A percentile compares a stretch with the other conserved stretches of the same genome.
Conservation (phyloP, 1,140 invertebrate genomes). For the Geopemphigus sp. region DNA sequence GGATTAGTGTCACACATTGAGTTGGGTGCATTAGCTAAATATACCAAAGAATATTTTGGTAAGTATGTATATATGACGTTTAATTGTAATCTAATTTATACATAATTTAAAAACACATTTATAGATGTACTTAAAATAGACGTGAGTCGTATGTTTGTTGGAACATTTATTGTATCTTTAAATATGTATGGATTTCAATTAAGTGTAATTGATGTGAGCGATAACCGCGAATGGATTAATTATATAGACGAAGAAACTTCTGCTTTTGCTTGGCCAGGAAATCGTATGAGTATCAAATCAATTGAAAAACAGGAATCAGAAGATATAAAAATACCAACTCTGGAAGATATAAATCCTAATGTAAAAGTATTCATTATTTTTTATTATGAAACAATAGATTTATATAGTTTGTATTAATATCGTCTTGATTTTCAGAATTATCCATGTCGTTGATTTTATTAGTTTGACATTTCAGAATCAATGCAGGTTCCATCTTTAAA, state of each 20-base stretch:
- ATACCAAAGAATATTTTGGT: constrained; percentile 66
- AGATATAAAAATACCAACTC: constrained; percentile 11
- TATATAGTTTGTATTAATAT: too few species aligned
- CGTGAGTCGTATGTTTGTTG: constrained; percentile 67
- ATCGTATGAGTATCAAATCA: constrained; percentile 40
- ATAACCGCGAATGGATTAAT: constrained; percentile 58
- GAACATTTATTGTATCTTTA: constrained; percentile 74
- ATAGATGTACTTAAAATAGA: constrained; percentile 60
- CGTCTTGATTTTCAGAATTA: too few species aligned
- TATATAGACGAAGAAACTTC: constrained; percentile 63
- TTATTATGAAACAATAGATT: too few species aligned
- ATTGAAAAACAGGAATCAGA: background rate
- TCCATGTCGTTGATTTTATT: too few species aligned
- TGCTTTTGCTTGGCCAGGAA: constrained; percentile 61
- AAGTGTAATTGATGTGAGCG: constrained; percentile 64
- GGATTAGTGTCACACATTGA: constrained; percentile 76
- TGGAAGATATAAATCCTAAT: constrained; percentile 42
- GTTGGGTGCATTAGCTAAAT: constrained; percentile 70
- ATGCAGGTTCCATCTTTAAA: too few species aligned
- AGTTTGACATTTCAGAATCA: too few species aligned
- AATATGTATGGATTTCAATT: constrained; percentile 80
- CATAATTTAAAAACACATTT: constrained; percentile 42
- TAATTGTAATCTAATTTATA: too few species aligned
- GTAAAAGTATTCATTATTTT: constrained; percentile 12
- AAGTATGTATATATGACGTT: constrained; percentile 52